Evolutionary conservation across 2,797 vertebrate genomes (phyloP), one percentile per base, ranked within the genome.

Genomic region (Cryptoprocta ferox): DNA sequence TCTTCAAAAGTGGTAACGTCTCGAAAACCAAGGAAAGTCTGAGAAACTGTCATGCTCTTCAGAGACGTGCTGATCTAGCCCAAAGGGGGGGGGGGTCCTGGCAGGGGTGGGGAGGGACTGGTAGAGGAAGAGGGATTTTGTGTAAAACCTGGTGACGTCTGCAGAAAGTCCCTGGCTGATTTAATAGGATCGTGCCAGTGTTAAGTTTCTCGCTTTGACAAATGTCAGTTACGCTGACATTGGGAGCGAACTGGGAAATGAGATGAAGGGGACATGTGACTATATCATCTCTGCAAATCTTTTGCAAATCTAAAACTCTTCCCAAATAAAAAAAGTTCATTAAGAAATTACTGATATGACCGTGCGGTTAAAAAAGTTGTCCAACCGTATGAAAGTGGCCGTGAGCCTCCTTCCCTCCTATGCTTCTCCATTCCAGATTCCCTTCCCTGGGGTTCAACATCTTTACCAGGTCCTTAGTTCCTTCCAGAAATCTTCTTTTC

Each of bases 1-100:
- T 18, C 39, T 66, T 48, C 66, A 4, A 15, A 79, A 32, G n/a
- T 10, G 32, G 35, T 50, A 21, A 73, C 2, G 78, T 35, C 86
- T 53, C 1, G 2, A 45, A 70, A 21, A 73, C 11, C 15, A 48
- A 18, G 28, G 42, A 5, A 21, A 61, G 76, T n/a, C 65, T 30
- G 53, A 82, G 68, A 53, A 45, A 45, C 7, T 14, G 50, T 79
- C 48, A 37, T 10, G 13, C 5, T 2, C 48, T 21, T 39, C 65
- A 18, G 50, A 86, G 35, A 35, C 6, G 0, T 5, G 13, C 37
- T 0, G 2, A 48, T 30, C 28, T 11, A 53, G 0, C 1, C 3
- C 9, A 10, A n/a, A 1, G 19, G 35, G 37, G 37, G 48, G 35
- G 30, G 53, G 45, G 42, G 68, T 37, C 26, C 45, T 24, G 42